Evolutionary conservation across 2,888 invertebrate genomes (phyloP).

Genomic region (Ophion obscuratus): DNA sequence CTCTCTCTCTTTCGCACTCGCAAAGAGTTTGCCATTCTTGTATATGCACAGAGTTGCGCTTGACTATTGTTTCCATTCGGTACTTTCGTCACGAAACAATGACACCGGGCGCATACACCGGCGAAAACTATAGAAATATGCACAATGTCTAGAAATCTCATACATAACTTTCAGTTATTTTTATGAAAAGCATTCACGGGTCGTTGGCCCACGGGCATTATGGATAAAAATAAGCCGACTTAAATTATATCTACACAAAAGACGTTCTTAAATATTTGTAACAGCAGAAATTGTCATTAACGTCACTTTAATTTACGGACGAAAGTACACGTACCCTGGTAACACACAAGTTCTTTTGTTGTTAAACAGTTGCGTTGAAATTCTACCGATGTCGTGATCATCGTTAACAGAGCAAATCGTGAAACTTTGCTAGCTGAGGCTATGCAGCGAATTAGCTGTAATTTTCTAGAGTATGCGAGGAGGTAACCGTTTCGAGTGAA

Average conservation of each 20-base stretch:
- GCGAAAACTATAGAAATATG: neutral
- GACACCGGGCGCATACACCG: neutral
- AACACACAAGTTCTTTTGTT: neutral
- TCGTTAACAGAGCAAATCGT: neutral
- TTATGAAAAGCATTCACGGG: neutral
- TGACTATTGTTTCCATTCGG: neutral
- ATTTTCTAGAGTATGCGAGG: neutral
- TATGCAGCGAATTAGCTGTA: neutral
- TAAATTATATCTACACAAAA: neutral
- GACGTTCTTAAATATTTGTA: neutral
- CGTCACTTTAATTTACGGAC: neutral
- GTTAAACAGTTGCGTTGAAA: neutral
- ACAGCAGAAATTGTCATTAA: neutral
- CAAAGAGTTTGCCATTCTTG: neutral
- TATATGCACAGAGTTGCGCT: neutral
- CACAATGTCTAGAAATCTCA: neutral
- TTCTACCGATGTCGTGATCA: neutral
- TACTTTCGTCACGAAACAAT: neutral
- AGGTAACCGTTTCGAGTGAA: too few species aligned
- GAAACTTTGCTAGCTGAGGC: neutral
- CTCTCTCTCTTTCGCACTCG: neutral
- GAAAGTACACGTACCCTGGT: neutral
- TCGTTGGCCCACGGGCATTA: neutral
- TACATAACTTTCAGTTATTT: neutral
- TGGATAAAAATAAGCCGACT: neutral